Evolutionary conservation across 1,140 invertebrate genomes (phyloP).

Genomic region (Trissolcus basalis): DNA sequence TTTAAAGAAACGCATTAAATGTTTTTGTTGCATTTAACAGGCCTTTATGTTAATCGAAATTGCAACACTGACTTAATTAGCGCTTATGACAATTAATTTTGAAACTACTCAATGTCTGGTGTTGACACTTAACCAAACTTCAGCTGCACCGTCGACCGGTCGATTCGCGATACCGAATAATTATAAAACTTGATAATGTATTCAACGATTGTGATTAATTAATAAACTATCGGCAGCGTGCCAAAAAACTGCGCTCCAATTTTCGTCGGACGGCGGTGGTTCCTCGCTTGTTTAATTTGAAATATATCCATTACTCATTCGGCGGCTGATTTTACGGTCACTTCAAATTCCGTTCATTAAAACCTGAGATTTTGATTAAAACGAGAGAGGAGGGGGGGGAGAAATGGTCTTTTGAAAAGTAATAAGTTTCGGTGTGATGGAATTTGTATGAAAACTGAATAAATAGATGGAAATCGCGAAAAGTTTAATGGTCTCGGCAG

Average conservation of each 20-base stretch:
- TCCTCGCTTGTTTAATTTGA: not conserved
- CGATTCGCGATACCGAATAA: conserved; percentile 45
- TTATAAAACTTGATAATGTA: conserved; percentile 54
- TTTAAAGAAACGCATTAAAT: too few species aligned
- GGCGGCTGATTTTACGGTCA: too few species aligned
- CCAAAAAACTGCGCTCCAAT: not conserved
- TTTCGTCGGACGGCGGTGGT: not conserved
- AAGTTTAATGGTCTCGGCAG: conserved; percentile 14
- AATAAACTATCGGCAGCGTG: conserved; percentile 17
- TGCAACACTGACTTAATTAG: conserved; percentile 47
- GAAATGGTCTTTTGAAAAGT: not conserved
- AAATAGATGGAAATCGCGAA: conserved; percentile 4
- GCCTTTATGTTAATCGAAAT: conserved; percentile 33
- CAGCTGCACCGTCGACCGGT: conserved; percentile 34
- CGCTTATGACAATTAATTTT: conserved; percentile 56
- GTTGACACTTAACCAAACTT: conserved; percentile 57
- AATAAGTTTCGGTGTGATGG: not conserved
- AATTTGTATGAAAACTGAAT: conserved; percentile 2
- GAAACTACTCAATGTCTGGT: conserved; percentile 46
- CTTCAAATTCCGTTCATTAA: too few species aligned
- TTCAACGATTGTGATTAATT: conserved; percentile 42
- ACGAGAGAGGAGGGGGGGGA: not conserved
- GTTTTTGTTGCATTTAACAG: conserved; percentile 39
- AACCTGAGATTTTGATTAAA: conserved; percentile 2
- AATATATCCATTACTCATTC: too few species aligned